phyloP scores from a whole-genome alignment of 2,888 invertebrate genomes.

The Eupelmus urozonus region DNA sequence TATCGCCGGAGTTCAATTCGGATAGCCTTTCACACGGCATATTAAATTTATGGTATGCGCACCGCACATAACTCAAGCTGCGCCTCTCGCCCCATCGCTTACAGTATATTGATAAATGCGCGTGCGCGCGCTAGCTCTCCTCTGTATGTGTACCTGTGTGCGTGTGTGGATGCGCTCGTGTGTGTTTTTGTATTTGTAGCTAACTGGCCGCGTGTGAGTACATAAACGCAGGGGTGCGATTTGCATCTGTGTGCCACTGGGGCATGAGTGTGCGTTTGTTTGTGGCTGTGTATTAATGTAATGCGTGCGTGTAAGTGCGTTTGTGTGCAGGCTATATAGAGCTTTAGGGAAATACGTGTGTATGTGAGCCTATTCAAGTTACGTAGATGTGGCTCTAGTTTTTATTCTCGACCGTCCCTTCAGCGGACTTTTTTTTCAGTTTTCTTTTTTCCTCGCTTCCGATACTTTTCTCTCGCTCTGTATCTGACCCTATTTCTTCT shows the following conservation, averaged over 20 bases:
- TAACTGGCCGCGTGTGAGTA: background rate
- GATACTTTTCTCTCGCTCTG: background rate
- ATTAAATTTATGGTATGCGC: slow-evolving; percentile 75
- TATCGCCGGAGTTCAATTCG: slow-evolving; percentile 68
- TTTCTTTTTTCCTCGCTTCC: background rate
- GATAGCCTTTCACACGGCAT: slow-evolving; percentile 73
- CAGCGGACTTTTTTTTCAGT: background rate
- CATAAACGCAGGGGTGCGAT: background rate
- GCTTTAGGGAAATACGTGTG: too few species aligned
- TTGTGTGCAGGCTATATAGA: background rate
- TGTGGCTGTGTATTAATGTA: background rate
- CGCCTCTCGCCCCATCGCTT: background rate
- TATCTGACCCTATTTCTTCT: background rate
- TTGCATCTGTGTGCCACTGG: too few species aligned
- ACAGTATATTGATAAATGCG: slow-evolving; percentile 42
- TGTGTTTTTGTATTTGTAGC: background rate
- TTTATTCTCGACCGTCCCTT: background rate
- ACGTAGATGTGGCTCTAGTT: background rate
- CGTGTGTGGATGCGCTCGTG: background rate
- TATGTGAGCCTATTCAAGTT: too few species aligned
- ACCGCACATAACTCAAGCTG: slow-evolving; percentile 52
- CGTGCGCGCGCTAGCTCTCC: background rate
- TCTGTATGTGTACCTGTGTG: background rate
- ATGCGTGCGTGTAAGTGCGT: background rate
- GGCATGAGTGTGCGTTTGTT: too few species aligned